Percentiles rank a stretch among this genome's conserved stretches.
Evolutionary conservation across 2,888 invertebrate genomes (phyloP).

Genomic region (Nemapogon koenigi): DNA sequence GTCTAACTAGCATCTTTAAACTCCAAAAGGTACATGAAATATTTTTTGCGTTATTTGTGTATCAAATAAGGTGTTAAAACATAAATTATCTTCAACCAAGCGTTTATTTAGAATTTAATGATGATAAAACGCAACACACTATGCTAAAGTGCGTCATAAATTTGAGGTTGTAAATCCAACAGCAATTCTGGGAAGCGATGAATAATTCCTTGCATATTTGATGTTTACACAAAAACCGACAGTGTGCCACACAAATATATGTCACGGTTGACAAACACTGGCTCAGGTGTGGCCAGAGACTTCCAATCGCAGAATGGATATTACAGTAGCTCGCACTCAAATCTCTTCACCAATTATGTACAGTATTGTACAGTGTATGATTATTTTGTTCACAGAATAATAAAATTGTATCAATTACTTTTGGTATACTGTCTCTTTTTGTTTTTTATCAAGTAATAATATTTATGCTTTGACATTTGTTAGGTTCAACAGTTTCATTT

Average conservation of each 20-base stretch:
- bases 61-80: too few species aligned
- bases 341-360: slow-evolving; percentile 7
- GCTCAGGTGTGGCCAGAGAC: slow-evolving; percentile 4
- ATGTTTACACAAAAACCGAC: slow-evolving; percentile 3
- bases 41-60: too few species aligned
- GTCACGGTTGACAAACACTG: slow-evolving; percentile 7
- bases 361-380: too few species aligned
- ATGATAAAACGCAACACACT: too few species aligned
- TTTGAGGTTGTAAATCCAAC: background rate
- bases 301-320: slow-evolving; percentile 8
- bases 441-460: too few species aligned
- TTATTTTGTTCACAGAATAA: slow-evolving; percentile 1
- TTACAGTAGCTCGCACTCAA: slow-evolving; percentile 3
- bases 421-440: background rate
- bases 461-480: too few species aligned
- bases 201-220: slow-evolving; percentile 3
- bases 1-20: too few species aligned
- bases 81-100: too few species aligned
- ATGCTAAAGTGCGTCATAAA: too few species aligned
- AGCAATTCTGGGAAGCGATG: background rate
- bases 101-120: too few species aligned
- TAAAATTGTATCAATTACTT: background rate
- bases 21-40: too few species aligned
- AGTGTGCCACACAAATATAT: slow-evolving; percentile 5
- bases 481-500: slow-evolving; percentile 7